Base-by-base conservation (phyloP, 1,140 invertebrate species). In the Zaprionus inermis region DNA sequence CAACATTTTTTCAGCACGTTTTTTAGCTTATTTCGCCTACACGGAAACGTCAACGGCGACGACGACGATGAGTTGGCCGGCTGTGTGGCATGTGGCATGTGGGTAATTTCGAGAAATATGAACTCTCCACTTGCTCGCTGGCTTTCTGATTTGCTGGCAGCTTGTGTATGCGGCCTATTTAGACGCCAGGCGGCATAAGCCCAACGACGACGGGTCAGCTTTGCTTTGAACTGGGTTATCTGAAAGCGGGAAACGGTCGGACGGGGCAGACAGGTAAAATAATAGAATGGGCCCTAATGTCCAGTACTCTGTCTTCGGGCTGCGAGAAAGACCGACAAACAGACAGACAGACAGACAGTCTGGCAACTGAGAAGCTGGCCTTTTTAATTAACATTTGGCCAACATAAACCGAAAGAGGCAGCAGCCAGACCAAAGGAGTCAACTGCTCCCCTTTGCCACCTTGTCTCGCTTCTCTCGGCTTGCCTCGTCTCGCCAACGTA, bases 341-440 rank as follows among this genome's bases (percentile, higher is more conserved):
- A 5, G 51, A 54, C 22, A 28, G 22, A 14, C 28, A 34, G 34
- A 14, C 30, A 32, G 52, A 10, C 10, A 58, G 38, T 44, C 38
- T 44, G 56, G 18, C 22, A 58, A 20, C 12, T 22, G 36, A 49
- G 34, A 11, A 20, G 16, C 54, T 70, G 59, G 67, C 41, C 74
- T 72, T 86, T 82, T 86, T 80, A 85, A 85, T 85, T 85, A 85
- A 79, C 82, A 81, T 76, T 79, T 86, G 75, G 52, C 49, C 54
- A 66, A 64, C 78, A 63, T 64, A 76, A 76, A 78, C 46, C 70
- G 49, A 66, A 70, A 52, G 34, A 58, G 52, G n/a, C 32, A 58
- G 54, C 28, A 61, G 14, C 20, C 14, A 30, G 63, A 46, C 36
- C 63, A 56, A 46, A 30, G 20, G 5, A 60, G 32, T n/a, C 30